Percentiles rank a stretch among this genome's conserved stretches.
Evolutionary conservation across 1,140 invertebrate genomes (phyloP).

Genomic region (Caligus rogercresseyi): DNA sequence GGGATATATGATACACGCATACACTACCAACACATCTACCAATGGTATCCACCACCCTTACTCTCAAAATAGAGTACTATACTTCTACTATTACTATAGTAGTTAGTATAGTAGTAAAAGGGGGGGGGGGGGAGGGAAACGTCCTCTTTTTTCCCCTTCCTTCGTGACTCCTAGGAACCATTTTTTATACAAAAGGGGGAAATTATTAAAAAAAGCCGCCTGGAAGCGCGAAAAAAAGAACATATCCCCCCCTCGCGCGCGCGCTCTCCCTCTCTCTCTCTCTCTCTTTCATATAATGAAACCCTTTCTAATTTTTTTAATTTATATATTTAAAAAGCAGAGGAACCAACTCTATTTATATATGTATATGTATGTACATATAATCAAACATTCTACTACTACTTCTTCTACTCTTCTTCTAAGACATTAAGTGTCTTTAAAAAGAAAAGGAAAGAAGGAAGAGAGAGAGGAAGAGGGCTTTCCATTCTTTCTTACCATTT

Average conservation of each 20-base stretch:
- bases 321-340: not conserved
- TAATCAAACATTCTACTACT: not conserved
- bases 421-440: not conserved
- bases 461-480: not conserved
- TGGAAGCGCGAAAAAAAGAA: not conserved
- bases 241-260: not conserved
- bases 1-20: not conserved
- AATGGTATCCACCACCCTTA: no score
- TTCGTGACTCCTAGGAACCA: not conserved
- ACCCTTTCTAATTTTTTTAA: not conserved
- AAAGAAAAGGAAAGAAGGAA: not conserved
- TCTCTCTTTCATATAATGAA: not conserved
- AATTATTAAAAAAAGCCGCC: not conserved
- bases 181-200: not conserved
- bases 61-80: no score
- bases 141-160: not conserved
- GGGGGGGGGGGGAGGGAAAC: not conserved
- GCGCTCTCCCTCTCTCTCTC: not conserved
- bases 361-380: conserved; percentile 1
- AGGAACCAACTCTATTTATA: not conserved
- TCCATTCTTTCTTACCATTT: no score
- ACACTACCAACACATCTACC: no score
- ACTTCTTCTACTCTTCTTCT: no score
- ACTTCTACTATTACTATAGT: no score
- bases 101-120: not conserved